These are phyloP conservation scores for Erannis defoliaria DNA, from an alignment of 2,888 invertebrate genomes.

Conservation along the genomic window DNA sequence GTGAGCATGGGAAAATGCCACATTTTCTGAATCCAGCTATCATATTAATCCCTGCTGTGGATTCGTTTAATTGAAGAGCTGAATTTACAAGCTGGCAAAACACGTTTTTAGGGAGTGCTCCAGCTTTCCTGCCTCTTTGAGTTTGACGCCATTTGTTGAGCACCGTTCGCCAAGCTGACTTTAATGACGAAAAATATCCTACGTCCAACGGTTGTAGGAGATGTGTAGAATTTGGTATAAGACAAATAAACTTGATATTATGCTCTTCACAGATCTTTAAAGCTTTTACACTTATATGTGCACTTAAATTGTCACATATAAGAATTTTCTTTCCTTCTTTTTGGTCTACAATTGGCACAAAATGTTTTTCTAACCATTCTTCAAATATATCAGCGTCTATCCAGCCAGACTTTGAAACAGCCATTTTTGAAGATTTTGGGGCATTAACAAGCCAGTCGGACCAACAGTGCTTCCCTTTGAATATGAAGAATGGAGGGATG, in stretches of 20 bases:
- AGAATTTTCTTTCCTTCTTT: too few relatives aligned
- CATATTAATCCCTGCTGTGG: constrained; percentile 39
- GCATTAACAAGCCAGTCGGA: too few relatives aligned
- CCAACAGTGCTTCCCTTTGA: too few relatives aligned
- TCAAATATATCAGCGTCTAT: too few relatives aligned
- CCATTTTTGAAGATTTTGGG: too few relatives aligned
- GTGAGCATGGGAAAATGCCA: constrained; percentile 39
- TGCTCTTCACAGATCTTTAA: constrained; percentile 35
- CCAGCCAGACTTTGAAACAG: too few relatives aligned
- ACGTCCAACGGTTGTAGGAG: constrained; percentile 39
- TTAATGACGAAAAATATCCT: constrained; percentile 38
- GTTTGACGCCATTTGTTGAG: constrained; percentile 38
- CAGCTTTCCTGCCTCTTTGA: constrained; percentile 32
- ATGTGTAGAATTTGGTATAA: constrained; percentile 39
- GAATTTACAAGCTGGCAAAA: constrained; percentile 38
- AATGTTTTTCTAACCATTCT: too few relatives aligned
- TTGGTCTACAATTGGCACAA: too few relatives aligned
- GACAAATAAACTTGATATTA: constrained; percentile 38
- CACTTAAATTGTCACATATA: too few relatives aligned
- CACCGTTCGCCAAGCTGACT: constrained; percentile 34
- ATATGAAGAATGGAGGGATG: too few relatives aligned
- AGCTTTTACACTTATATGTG: constrained; percentile 37
- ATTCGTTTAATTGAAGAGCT: constrained; percentile 30
- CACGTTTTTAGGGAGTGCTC: constrained; percentile 35
- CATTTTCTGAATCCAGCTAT: constrained; percentile 41